Evolutionary conservation across 2,888 invertebrate genomes (phyloP), one percentile per base, ranked within the genome.

Genomic region (Mamestra brassicae): DNA sequence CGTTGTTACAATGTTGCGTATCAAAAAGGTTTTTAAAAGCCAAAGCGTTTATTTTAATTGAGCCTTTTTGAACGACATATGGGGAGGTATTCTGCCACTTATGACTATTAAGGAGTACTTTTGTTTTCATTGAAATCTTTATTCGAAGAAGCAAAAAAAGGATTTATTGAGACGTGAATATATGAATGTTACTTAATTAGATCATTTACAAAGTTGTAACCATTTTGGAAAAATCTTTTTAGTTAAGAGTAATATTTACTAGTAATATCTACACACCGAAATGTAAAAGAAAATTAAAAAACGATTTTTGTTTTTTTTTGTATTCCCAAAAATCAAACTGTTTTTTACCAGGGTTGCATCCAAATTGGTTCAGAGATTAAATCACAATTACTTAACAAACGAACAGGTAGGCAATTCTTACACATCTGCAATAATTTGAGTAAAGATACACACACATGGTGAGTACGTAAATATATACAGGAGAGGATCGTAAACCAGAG

Each of bases 1-100:
- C 36, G 0, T 42, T 61, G 15, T 87, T 80, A 87, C 78, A 82
- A 57, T 47, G 80, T 76, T 11, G 34, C 47, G 87, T 81, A 84
- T 67, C 67, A 2, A 38, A n/a, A 36, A n/a, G 0, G 11, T 26
- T 65, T 47, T 34, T n/a, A 55, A 60, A 63, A 57, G 15, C 26
- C 4, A 6, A 1, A 36, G 52, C 6, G 42, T 69, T 57, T 57
- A 38, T 36, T 42, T 57, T 17, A 67, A 67, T 66, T 55, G 34
- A 0, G 38, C 26, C 17, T 13, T 57, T 45, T 17, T n/a, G 52
- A 7, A 42, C 3, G 50, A 50, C 8, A 26, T 17, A 36, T n/a
- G 5, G 4, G 4, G 42, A 17, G 42, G 15, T 42, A 63, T 63
- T 54, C n/a, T 38, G 3, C 7, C 4, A 45, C 0, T 17, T 55